Evolutionary conservation across 2,888 invertebrate species (phyloP), one percentile per base, ranked within the genome.

Genomic region (Caenorhabditis becei): DNA sequence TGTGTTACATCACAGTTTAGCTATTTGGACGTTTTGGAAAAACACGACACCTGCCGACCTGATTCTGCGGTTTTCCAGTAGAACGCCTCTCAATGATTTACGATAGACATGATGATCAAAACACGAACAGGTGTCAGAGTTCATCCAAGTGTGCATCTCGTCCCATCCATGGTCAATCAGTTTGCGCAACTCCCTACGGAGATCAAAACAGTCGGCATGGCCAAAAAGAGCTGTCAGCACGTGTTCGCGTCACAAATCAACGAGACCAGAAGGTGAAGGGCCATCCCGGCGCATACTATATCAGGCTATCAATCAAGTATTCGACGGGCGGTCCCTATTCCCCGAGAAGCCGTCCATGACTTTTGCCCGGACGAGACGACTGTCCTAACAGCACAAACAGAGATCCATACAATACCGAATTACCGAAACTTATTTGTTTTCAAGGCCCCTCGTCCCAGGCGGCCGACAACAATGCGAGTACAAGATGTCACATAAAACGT

Each of bases 401-500:
- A 59, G 65, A 66, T 74, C 53, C 74, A 66, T 66, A 74, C 74
- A 74, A 74, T 74, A 66, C 74, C 74, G 74, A 74, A 74, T 74
- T 74, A 74, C 74, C 65, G 74, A 66, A 74, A 74, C 74, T 74
- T 74, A 74, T 74, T 74, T 74, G 74, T 74, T 74, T 74, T 74
- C 74, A 74, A 74, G 74, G 74, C 74, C 74, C 66, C 59, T 65
- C 59, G 49, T 59, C 74, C 65, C 74, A 59, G 74, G 74, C 74
- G 59, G 74, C 66, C 51, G 59, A 74, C 66, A 66, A 74, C 74
- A 74, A 74, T 74, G 65, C 74, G 59, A 65, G 59, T 74, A 74
- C 65, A 66, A 74, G 74, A 74, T 74, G 74, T 66, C 74, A 74
- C 74, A 74, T 74, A 74, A 74, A 71, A 74, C 72, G 63, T 56